Percentiles rank a stretch among this genome's conserved stretches.
Conservation (phyloP, 2,888 invertebrate genomes). For the Rutpela maculata region DNA sequence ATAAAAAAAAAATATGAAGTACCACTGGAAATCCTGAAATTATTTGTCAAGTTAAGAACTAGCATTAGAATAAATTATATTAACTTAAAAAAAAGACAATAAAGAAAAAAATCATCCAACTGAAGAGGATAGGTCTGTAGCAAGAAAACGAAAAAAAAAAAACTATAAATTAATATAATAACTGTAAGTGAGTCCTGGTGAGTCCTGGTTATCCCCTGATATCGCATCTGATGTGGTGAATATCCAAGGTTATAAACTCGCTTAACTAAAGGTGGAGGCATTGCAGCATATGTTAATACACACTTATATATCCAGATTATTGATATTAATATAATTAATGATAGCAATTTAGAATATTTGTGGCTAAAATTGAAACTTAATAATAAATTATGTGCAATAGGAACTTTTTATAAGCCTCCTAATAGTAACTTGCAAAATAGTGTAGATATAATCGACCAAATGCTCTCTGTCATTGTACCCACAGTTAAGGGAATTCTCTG, state of each 20-base stretch:
- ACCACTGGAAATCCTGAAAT: neutral
- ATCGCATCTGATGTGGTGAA: too few species aligned
- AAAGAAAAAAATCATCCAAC: neutral
- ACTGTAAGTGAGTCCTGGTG: too few species aligned
- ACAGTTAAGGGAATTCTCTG: too few species aligned
- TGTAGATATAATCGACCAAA: too few species aligned
- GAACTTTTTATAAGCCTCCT: neutral
- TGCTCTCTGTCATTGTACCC: too few species aligned
- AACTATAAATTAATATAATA: too few species aligned
- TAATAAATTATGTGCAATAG: neutral
- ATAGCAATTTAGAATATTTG: neutral
- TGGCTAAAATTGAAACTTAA: neutral
- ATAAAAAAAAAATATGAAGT: conserved; percentile 10
- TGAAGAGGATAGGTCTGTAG: neutral
- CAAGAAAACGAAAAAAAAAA: neutral
- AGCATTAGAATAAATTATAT: neutral
- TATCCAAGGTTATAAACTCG: neutral
- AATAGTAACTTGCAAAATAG: too few species aligned
- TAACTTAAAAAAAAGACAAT: neutral
- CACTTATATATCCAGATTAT: neutral
- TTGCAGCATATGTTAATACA: neutral
- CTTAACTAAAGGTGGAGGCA: neutral
- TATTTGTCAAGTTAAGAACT: conserved; percentile 1
- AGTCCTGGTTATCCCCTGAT: too few species aligned
- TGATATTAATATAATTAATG: neutral